Percentiles rank a stretch among this genome's conserved stretches.
Conservation (phyloP, 2,888 invertebrate species). For the Chymomyza fuscimana region DNA sequence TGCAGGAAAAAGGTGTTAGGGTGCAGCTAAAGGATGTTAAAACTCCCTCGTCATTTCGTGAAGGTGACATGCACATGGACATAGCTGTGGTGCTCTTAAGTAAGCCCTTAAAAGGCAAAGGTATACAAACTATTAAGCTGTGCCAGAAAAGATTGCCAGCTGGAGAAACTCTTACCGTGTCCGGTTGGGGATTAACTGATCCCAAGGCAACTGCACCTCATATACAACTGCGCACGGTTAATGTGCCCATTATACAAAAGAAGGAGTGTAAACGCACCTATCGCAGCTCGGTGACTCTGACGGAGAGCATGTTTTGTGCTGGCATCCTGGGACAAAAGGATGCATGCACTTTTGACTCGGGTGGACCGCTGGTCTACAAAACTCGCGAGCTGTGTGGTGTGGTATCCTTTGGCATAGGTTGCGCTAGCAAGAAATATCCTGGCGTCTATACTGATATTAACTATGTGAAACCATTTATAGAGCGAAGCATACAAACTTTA, state of each 20-base stretch:
- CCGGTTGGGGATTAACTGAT: slow-evolving; percentile 56
- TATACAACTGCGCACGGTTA: slow-evolving; percentile 30
- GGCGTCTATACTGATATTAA: slow-evolving; percentile 87
- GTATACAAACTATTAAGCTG: slow-evolving; percentile 20
- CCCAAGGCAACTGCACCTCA: background rate
- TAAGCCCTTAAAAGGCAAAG: slow-evolving; percentile 21
- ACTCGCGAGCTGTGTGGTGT: slow-evolving; percentile 81
- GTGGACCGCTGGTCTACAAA: slow-evolving; percentile 63
- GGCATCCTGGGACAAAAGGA: slow-evolving; percentile 50
- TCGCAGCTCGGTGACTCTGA: background rate
- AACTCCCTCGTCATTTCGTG: slow-evolving; percentile 21
- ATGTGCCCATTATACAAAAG: slow-evolving; percentile 42
- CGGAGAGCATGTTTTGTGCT: slow-evolving; percentile 68
- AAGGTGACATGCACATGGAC: slow-evolving; percentile 49
- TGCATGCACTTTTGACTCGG: slow-evolving; percentile 72
- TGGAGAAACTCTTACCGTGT: slow-evolving; percentile 25
- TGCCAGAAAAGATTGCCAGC: slow-evolving; percentile 17
- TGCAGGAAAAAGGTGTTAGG: slow-evolving; percentile 19
- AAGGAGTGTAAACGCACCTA: slow-evolving; percentile 35
- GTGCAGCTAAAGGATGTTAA: background rate
- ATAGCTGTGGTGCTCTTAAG: slow-evolving; percentile 40
- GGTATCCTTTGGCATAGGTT: slow-evolving; percentile 81
- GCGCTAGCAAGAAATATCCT: slow-evolving; percentile 82
- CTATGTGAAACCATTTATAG: slow-evolving; percentile 54
- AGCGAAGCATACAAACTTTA: slow-evolving; percentile 11